Percentiles rank a stretch among this genome's conserved stretches.
phyloP scores from a whole-genome alignment of 2,888 invertebrate genomes.

The Ophion obscuratus region DNA sequence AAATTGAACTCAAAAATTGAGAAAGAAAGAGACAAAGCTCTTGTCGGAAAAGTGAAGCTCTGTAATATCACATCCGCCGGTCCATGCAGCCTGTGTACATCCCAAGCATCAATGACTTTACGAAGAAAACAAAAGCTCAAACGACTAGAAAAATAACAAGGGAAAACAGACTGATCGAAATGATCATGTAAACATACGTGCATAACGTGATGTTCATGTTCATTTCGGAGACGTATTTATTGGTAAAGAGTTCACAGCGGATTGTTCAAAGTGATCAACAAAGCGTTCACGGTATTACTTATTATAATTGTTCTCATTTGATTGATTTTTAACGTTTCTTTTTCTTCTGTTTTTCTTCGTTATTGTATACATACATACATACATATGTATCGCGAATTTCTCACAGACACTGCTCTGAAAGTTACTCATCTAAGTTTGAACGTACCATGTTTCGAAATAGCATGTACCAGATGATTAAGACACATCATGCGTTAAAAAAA shows the following conservation, averaged over 20 bases:
- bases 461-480: constrained; percentile 18
- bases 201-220: constrained; percentile 5
- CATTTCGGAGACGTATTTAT: constrained; percentile 21
- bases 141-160: neutral
- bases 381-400: constrained; percentile 6
- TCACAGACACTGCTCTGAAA: constrained; percentile 16
- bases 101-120: neutral
- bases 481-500: constrained; percentile 14
- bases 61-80: neutral
- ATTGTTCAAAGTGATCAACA: neutral
- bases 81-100: neutral
- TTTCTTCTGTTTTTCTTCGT: neutral
- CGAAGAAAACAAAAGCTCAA: constrained; percentile 7
- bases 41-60: too few relatives aligned
- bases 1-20: too few relatives aligned
- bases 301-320: neutral
- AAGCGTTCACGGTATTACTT: neutral
- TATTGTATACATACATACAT: neutral
- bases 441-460: neutral
- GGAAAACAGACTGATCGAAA: neutral
- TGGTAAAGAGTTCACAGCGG: neutral
- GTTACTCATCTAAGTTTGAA: constrained; percentile 1
- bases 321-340: neutral
- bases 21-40: too few relatives aligned
- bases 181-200: constrained; percentile 32